These are phyloP conservation scores for Lasius platythorax DNA, from an alignment of 2,888 invertebrate species.

Conservation along the genomic window DNA sequence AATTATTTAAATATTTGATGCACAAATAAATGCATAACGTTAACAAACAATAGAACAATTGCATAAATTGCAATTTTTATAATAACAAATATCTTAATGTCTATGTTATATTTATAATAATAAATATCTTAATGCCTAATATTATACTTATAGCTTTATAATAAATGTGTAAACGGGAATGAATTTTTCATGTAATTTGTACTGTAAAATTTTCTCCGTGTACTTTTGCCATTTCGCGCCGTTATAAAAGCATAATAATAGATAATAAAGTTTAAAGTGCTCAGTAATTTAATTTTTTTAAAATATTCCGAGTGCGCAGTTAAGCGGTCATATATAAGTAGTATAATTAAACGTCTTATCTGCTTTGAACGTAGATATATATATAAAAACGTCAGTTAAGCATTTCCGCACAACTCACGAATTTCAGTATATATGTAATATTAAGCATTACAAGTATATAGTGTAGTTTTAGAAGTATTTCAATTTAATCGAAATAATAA, in stretches of 20 bases:
- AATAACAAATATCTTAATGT: too few relatives aligned
- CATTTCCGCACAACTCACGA: neutral
- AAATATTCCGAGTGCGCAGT: neutral
- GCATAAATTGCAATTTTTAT: too few relatives aligned
- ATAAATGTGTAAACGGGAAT: too few relatives aligned
- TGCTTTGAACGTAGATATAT: neutral
- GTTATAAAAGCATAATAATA: neutral
- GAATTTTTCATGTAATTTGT: too few relatives aligned
- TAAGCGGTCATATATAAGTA: conserved; percentile 3
- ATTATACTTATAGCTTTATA: too few relatives aligned
- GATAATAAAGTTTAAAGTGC: neutral
- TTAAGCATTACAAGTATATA: neutral
- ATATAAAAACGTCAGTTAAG: conserved; percentile 6
- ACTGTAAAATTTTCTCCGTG: too few relatives aligned
- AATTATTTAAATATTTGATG: too few relatives aligned
- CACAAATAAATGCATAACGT: too few relatives aligned
- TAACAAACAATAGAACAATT: too few relatives aligned
- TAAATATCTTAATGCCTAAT: too few relatives aligned
- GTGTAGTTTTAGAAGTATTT: neutral
- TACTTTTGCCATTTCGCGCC: neutral
- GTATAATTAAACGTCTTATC: conserved; percentile 29
- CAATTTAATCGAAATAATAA: neutral
- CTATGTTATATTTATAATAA: too few relatives aligned
- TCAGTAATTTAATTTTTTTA: conserved; percentile 2
- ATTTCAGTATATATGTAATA: neutral